These are phyloP conservation scores for Caiman crocodilus DNA, from an alignment of 2,797 vertebrate species.

Conservation along the genomic window DNA sequence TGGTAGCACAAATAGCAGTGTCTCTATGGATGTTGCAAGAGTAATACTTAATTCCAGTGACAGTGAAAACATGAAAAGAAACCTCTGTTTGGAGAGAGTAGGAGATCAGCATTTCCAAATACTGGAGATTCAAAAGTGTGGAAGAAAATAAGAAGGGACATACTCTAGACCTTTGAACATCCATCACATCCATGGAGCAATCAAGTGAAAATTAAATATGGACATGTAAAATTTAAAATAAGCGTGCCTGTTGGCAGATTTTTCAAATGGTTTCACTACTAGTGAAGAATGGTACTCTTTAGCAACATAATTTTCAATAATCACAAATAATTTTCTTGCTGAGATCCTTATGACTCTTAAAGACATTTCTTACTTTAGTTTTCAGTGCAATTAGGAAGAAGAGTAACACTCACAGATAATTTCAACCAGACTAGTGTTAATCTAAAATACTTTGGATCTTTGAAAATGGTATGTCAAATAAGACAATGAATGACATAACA, in stretches of 20 bases:
- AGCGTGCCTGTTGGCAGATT: background rate
- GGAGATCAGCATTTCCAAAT: background rate
- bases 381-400: background rate
- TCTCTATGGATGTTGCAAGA: background rate
- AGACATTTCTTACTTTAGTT: background rate
- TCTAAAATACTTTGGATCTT: slow-evolving; percentile 12
- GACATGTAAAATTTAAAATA: background rate
- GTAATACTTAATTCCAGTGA: background rate
- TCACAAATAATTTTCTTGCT: background rate
- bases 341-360: background rate
- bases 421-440: slow-evolving; percentile 18
- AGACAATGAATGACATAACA: background rate
- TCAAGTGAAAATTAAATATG: background rate
- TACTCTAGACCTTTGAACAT: background rate
- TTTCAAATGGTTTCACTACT: background rate
- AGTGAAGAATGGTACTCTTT: background rate
- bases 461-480: slow-evolving; percentile 56
- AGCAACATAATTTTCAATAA: background rate
- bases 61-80: background rate
- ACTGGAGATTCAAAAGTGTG: background rate
- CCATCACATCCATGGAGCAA: background rate
- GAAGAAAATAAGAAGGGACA: background rate
- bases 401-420: background rate
- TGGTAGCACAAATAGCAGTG: background rate
- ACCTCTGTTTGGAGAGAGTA: background rate